Evolutionary conservation across 1,140 invertebrate genomes (phyloP).

Genomic region (Branchinecta lynchi): DNA sequence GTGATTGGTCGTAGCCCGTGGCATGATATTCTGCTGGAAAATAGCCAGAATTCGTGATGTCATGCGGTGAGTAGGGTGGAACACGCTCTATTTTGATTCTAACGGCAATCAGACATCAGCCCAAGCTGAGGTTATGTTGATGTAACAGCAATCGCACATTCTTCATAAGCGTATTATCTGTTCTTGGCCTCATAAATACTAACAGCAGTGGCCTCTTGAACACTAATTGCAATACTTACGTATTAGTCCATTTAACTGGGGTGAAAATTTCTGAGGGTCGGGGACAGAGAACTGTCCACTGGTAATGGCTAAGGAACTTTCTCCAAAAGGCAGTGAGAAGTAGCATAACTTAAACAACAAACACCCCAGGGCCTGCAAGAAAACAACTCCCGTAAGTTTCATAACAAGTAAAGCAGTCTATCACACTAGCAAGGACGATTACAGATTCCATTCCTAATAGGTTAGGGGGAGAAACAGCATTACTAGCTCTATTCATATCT

Average conservation of each 20-base stretch:
- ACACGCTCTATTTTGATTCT: no score
- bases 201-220: no score
- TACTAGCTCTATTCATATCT: no score
- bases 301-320: slow-evolving; percentile 83
- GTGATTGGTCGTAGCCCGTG: no score
- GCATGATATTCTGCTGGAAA: no score
- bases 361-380: slow-evolving; percentile 65
- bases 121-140: no score
- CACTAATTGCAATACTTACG: slow-evolving; percentile 30
- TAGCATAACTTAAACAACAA: slow-evolving; percentile 82
- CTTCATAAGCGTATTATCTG: no score
- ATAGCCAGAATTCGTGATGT: no score
- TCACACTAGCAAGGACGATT: slow-evolving; percentile 7
- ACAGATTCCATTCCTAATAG: slow-evolving; percentile 24
- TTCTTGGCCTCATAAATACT: no score
- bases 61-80: no score
- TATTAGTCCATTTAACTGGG: slow-evolving; percentile 35
- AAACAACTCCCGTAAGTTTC: slow-evolving; percentile 21
- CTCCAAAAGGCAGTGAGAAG: slow-evolving; percentile 81
- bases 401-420: not conserved
- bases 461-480: slow-evolving; percentile 17
- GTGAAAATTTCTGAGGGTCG: slow-evolving; percentile 57
- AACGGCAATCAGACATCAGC: no score
- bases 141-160: no score
- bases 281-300: slow-evolving; percentile 76